These are phyloP conservation scores for Herpailurus yagouaroundi DNA, from an alignment of 2,113 vertebrate species.

Conservation along the genomic window DNA sequence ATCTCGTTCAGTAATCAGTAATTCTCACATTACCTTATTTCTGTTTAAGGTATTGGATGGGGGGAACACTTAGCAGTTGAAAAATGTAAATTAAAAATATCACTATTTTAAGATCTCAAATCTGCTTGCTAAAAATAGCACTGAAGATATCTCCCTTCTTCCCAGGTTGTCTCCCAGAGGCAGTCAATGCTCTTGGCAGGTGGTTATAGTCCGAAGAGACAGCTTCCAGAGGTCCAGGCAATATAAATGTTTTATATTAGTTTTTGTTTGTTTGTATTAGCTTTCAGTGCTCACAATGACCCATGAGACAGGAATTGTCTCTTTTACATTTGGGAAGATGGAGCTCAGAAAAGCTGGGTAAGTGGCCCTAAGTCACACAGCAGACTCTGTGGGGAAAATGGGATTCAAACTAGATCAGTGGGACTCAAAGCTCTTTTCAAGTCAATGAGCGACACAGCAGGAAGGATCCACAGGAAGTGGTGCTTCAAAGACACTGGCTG, in stretches of 20 bases:
- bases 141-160: neutral
- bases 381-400: constrained; percentile 20
- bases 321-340: constrained; percentile 2
- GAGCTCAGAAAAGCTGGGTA: constrained; percentile 59
- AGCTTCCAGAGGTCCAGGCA: neutral
- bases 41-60: neutral
- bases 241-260: neutral
- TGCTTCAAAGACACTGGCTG: constrained; percentile 72
- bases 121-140: neutral
- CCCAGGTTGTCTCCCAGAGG: neutral
- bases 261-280: neutral
- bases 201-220: neutral
- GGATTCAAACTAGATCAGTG: constrained; percentile 4
- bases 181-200: neutral
- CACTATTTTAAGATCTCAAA: neutral
- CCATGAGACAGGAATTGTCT: neutral
- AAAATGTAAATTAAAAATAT: neutral
- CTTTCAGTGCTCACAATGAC: neutral
- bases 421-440: constrained; percentile 71
- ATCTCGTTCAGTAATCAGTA: neutral
- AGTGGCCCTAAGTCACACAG: constrained; percentile 66
- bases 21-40: neutral
- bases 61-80: neutral
- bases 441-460: constrained; percentile 59
- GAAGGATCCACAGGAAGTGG: constrained; percentile 62